Evolutionary conservation across 2,113 vertebrate species (phyloP), one percentile per base, ranked within the genome.

Genomic region (Neodontobutis hainanensis): DNA sequence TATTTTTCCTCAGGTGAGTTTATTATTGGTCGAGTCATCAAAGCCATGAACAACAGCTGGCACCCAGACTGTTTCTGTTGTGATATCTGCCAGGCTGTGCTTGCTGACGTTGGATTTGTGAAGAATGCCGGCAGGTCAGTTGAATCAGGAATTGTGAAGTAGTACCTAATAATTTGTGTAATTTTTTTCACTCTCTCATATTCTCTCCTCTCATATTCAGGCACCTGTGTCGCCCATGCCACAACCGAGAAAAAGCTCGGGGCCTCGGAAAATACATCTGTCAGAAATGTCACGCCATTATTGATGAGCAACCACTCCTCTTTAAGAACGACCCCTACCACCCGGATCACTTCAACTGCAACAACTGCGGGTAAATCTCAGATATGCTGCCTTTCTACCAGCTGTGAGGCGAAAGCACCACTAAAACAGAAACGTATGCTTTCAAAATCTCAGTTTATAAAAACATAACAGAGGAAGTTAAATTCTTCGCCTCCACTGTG

Each of bases 1-100:
- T 53, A 10, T 36, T 57, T 47, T 44, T 61, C 32, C 50, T 10
- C 83, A 99, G 97, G 97, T 36, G 97, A 99, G 78, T 99, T 99
- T 88, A 97, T 99, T 82, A 97, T 97, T 44, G 97, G 97, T 49
- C 95, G 97, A 35, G 97, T 99, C 75, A 99, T 99, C 91, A 99
- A 99, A 91, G 97, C 97, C 50, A 98, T 99, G 97, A 99, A 99
- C 90, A 98, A 97, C 65, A 98, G 97, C 78, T 99, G 97, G 97
- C 97, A 99, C 77, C 97, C 97, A 0, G 94, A 96, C 69, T 99
- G 97, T 65, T 99, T 99, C 93, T 92, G 96, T 91, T 99, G 97
- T 73, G 95, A 98, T 72, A 91, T 99, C 81, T 99, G 97, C 88
- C 90, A 96, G 66, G 73, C 92, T 15, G 93, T 98, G 38, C 83